Conservation (phyloP, 2,113 vertebrate species). For the Scomber japonicus region DNA sequence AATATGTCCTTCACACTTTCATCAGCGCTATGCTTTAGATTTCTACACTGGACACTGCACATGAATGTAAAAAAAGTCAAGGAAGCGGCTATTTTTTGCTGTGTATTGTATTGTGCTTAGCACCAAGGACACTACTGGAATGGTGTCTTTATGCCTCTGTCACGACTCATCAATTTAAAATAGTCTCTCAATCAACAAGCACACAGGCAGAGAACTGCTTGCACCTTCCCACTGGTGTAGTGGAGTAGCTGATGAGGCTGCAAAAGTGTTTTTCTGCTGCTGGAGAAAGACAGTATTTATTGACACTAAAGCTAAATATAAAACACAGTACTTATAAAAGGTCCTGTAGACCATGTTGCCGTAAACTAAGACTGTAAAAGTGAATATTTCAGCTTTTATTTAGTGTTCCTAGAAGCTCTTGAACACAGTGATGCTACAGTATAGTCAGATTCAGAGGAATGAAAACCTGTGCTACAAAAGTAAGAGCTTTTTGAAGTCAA, state of each 20-base stretch:
- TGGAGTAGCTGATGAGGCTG: neutral
- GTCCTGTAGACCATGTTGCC: neutral
- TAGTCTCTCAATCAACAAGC: neutral
- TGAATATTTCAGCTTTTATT: slow-evolving; percentile 1
- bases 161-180: slow-evolving; percentile 43
- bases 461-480: no score
- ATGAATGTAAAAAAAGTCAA: neutral
- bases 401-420: neutral
- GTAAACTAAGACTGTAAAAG: slow-evolving; percentile 21
- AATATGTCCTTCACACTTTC: neutral
- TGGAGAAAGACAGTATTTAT: slow-evolving; percentile 10
- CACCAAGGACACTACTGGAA: slow-evolving; percentile 36
- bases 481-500: no score
- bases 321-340: slow-evolving; percentile 19
- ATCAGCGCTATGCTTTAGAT: neutral
- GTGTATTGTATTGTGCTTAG: slow-evolving; percentile 6
- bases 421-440: neutral
- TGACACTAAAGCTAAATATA: slow-evolving; percentile 25
- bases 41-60: neutral
- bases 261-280: neutral
- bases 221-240: neutral
- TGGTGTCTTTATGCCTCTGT: slow-evolving; percentile 18
- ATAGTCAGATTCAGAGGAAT: neutral
- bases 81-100: neutral
- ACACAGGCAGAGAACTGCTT: slow-evolving; percentile 7